Evolutionary conservation across 2,113 vertebrate species (phyloP), one percentile per base, ranked within the genome.

Genomic region (Otolemur garnettii): DNA sequence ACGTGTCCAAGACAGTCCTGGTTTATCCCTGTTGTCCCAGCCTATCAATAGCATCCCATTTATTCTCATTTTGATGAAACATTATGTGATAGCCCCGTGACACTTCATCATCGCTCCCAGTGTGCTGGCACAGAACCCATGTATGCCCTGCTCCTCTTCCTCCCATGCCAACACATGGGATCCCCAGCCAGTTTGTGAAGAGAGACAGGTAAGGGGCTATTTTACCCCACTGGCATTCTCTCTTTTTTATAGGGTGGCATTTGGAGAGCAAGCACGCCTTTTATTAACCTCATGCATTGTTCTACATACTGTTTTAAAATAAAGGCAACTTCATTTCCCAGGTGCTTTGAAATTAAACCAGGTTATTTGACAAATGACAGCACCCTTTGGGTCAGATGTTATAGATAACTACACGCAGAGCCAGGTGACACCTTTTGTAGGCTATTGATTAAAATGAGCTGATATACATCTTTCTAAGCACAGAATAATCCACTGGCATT

Each of bases 361-460:
- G 87, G 78, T 33, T 62, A 19, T 75, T 1, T 97, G 97, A 98
- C 96, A 97, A 97, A 97, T 0, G 90, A 95, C 4, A 35, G 88
- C 21, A 59, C 42, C n/a, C 0, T 55, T 84, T 83, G 91, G 98
- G 98, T 98, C 98, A 97, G 96, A 92, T 97, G 90, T 96, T 96
- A 97, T 69, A 98, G 98, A 98, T 97, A 97, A 98, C 94, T 91
- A 71, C 75, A 94, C 97, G 83, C 98, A 98, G 98, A 98, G 98
- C 98, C 95, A 91, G 98, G 97, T 97, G 98, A 97, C 96, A 97
- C 98, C 96, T 98, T 98, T 96, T 96, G 97, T 96, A 97, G 96
- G 97, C 97, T 98, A 97, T 98, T 96, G 98, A 98, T 98, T 97
- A 97, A 98, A 97, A 98, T 89, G 97, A 98, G 98, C 98, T 98